Evolutionary conservation across 2,888 invertebrate genomes (phyloP), one percentile per base, ranked within the genome.

Genomic region (Coelogynopora nodosa): DNA sequence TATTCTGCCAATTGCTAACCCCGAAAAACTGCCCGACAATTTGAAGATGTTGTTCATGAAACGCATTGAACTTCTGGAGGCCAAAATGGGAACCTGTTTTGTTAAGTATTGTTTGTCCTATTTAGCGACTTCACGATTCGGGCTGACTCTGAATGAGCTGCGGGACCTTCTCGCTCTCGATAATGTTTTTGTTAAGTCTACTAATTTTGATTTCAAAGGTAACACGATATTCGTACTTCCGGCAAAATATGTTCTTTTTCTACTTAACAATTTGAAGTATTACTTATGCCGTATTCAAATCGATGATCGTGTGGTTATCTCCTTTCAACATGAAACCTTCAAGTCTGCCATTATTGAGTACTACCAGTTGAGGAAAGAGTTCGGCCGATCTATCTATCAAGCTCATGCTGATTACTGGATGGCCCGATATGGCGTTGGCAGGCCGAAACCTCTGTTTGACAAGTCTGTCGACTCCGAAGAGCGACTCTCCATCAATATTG

Each of bases 361-460:
- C 31, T 86, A 87, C 30, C 86, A 86, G 5, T n/a, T 86, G 2
- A 27, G 18, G 27, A 86, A 86, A 28, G 86, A 86, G 30, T 86
- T 30, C 29, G 86, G 86, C 23, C 18, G 26, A 23, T 23, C n/a
- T 5, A 49, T 87, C 29, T 28, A 86, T 67, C 86, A 86, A 86
- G 29, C 31, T 31, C 29, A 86, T 27, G 86, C 67, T 0, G 86
- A 86, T 5, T 86, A 86, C 30, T 86, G 86, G 86, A 86, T 29
- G 29, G 27, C 67, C 10, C 86, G 85, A 31, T 86, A 49, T 31
- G 87, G 49, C 30, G 30, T 30, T 27, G 86, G 67, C 26, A 87
- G 87, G 13, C 31, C 85, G 29, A 86, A 86, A 29, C 85, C 86
- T 28, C 5, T 86, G 0, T 87, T 86, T 26, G 86, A 86, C 5